Evolutionary conservation across 2,797 vertebrate species (phyloP), one percentile per base, ranked within the genome.

Genomic region (Strix occidentalis): DNA sequence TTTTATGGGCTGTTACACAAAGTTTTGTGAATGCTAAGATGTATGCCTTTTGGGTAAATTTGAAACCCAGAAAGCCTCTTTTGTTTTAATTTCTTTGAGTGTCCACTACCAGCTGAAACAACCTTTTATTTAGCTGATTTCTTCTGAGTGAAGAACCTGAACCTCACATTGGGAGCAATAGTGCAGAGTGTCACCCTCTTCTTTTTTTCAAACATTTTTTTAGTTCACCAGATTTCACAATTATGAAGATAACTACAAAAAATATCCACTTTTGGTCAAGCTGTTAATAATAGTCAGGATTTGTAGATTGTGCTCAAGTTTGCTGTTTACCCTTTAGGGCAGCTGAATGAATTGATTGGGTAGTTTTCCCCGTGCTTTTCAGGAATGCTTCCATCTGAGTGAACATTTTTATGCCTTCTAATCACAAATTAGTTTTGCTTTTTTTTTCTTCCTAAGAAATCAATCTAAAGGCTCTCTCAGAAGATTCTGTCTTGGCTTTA

Each of bases 391-490:
- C 93, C 79, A 41, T 75, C 63, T 79, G 69, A 96, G 66, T 58
- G 90, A 94, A 78, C 79, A 54, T 84, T 83, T 95, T 86, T 89
- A 66, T 53, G 80, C 68, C 63, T 95, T 96, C 74, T 95, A 90
- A 94, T 97, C 88, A 90, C 80, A 93, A 86, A 93, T 95, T 53
- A 87, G 68, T 84, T 95, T 53, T 76, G 70, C 28, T 5, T n/a
- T 57, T 11, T 20, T 60, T 74, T 48, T 35, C 78, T 88, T 65
- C 65, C 57, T 17, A 65, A 90, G 51, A 91, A 66, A 79, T 80
- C 77, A 48, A 5, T 79, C 39, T 45, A 21, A 75, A 76, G 37
- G 54, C 28, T 11, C 14, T 79, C 43, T 76, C 39, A 41, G 24
- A 91, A 91, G 21, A 43, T 61, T 90, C 57, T 78, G 50, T 20